A percentile compares a stretch with the other conserved stretches of the same genome.
phyloP scores from a whole-genome alignment of 1,140 invertebrate genomes.

The Drosophila seguyi region DNA sequence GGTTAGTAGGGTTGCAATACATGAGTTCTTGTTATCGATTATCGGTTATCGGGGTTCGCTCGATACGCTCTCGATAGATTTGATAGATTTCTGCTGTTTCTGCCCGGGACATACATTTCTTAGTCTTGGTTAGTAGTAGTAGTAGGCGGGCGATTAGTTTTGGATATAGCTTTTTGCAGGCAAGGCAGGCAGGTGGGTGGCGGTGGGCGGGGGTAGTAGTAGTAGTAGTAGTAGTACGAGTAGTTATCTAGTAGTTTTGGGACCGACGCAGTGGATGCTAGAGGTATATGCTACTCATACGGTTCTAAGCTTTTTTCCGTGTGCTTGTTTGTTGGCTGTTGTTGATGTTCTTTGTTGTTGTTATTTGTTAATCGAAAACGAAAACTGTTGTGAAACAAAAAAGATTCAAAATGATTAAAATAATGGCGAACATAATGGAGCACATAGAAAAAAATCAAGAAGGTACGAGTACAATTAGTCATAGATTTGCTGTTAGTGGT shows the following conservation, averaged over 20 bases:
- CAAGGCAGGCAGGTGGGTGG: conserved; percentile 58
- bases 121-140: conserved; percentile 41
- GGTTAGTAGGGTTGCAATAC: conserved; percentile 42
- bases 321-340: conserved; percentile 55
- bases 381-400: conserved; percentile 46
- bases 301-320: conserved; percentile 39
- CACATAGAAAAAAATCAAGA: conserved; percentile 20
- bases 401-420: conserved; percentile 37
- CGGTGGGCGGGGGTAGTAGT: conserved; percentile 22
- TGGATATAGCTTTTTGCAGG: conserved; percentile 38
- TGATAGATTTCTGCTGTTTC: background rate
- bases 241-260: conserved; percentile 25
- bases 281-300: conserved; percentile 44
- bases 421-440: conserved; percentile 2
- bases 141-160: conserved; percentile 49
- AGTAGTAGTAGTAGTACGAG: conserved; percentile 26
- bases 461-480: conserved; percentile 14
- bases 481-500: conserved; percentile 25
- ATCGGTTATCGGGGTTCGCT: conserved; percentile 10
- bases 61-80: conserved; percentile 21
- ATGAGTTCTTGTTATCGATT: conserved; percentile 20
- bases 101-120: conserved; percentile 6
- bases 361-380: conserved; percentile 46
- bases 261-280: conserved; percentile 33
- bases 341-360: conserved; percentile 41